Evolutionary conservation across 2,113 vertebrate species (phyloP).

Genomic region (Sinocyclocheilus grahami): DNA sequence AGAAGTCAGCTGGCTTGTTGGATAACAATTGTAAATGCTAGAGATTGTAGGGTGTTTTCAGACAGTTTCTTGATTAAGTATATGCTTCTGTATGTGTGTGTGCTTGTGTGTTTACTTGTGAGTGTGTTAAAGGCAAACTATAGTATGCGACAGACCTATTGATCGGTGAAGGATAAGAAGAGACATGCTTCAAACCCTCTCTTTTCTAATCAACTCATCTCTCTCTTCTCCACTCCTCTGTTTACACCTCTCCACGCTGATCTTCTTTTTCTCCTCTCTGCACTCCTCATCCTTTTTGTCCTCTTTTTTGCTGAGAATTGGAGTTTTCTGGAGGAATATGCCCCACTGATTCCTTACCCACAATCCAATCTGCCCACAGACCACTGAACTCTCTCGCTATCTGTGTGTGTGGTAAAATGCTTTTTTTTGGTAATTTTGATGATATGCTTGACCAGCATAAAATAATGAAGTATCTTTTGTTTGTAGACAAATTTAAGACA

Average conservation of each 20-base stretch:
- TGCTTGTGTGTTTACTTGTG: neutral
- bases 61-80: neutral
- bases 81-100: constrained; percentile 11
- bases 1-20: neutral
- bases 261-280: constrained; percentile 13
- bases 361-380: constrained; percentile 38
- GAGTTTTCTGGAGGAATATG: constrained; percentile 16
- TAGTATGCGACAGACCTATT: neutral
- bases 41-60: neutral
- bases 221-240: neutral
- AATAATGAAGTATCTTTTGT: neutral
- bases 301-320: constrained; percentile 25
- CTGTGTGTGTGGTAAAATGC: neutral
- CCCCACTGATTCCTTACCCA: constrained; percentile 22
- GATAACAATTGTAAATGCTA: neutral
- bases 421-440: neutral
- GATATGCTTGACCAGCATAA: constrained; percentile 15
- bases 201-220: constrained; percentile 7
- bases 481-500: neutral
- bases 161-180: constrained; percentile 1
- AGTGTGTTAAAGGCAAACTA: neutral
- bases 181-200: neutral
- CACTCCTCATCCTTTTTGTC: constrained; percentile 18
- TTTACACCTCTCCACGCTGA: neutral
- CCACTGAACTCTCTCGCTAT: constrained; percentile 12